A percentile compares a stretch with the other conserved stretches of the same genome.
These are phyloP conservation scores for Augiades crinisus DNA, from an alignment of 2,888 invertebrate species.

Conservation along the genomic window DNA sequence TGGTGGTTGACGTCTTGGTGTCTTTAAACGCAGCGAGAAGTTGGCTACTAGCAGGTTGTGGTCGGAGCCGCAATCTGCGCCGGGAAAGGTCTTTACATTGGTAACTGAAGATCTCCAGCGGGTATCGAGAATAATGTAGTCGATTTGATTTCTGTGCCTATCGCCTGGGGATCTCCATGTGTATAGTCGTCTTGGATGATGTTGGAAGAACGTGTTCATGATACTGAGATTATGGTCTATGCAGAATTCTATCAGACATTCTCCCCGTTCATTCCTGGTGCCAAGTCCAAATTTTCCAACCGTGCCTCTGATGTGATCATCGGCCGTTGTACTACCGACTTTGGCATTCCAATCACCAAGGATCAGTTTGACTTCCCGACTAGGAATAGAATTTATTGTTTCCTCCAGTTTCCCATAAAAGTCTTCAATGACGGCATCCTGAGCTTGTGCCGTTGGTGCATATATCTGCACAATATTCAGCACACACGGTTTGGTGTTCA, in stretches of 20 bases:
- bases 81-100: constrained; percentile 1
- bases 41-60: not conserved
- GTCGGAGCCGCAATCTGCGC: constrained; percentile 2
- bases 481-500: not conserved
- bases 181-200: constrained; percentile 21
- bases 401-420: constrained; percentile 19
- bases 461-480: constrained; percentile 30
- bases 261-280: constrained; percentile 27
- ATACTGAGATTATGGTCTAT: constrained; percentile 16
- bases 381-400: constrained; percentile 18
- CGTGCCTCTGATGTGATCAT: not conserved
- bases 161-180: constrained; percentile 23
- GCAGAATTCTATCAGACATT: constrained; percentile 9
- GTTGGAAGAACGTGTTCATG: constrained; percentile 29
- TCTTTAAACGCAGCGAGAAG: not conserved
- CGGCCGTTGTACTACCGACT: constrained; percentile 6
- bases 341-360: constrained; percentile 30
- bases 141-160: constrained; percentile 30
- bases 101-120: constrained; percentile 21
- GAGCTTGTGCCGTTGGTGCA: constrained; percentile 26
- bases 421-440: constrained; percentile 23
- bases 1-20: not conserved
- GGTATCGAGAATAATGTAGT: constrained; percentile 25
- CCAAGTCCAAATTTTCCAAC: constrained; percentile 26
- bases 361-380: constrained; percentile 22